Conservation (phyloP, 2,888 invertebrate genomes). For the Pachymerium ferrugineum region DNA sequence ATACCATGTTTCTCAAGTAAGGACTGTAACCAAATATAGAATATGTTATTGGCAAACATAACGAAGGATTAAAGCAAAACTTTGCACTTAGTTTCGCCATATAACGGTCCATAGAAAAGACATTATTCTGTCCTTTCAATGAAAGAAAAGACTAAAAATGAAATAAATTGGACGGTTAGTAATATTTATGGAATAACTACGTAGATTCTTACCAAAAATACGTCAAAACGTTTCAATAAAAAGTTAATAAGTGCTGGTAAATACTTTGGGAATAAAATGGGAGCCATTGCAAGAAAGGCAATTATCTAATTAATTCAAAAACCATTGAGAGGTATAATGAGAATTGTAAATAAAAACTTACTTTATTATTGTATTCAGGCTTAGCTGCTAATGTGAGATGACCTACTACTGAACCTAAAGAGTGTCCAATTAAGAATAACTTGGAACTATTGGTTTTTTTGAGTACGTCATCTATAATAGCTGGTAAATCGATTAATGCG, state of each 20-base stretch:
- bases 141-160: no score
- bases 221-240: not conserved
- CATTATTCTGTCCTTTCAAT: no score
- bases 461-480: not conserved
- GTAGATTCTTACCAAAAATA: not conserved
- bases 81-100: not conserved
- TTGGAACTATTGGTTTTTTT: not conserved
- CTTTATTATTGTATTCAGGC: not conserved
- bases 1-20: not conserved
- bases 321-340: not conserved
- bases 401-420: not conserved
- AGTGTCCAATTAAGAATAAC: not conserved
- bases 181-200: not conserved
- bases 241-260: not conserved
- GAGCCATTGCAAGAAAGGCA: not conserved
- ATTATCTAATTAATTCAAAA: not conserved
- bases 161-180: not conserved
- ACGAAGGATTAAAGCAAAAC: not conserved
- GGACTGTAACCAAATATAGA: not conserved
- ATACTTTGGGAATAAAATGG: not conserved
- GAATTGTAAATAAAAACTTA: not conserved
- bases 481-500: not conserved
- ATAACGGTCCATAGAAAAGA: not conserved
- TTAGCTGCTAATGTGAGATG: not conserved
- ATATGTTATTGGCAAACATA: not conserved